These are phyloP conservation scores for Lepilemur septentrionalis DNA, from an alignment of 2,797 vertebrate genomes.

Conservation along the genomic window DNA sequence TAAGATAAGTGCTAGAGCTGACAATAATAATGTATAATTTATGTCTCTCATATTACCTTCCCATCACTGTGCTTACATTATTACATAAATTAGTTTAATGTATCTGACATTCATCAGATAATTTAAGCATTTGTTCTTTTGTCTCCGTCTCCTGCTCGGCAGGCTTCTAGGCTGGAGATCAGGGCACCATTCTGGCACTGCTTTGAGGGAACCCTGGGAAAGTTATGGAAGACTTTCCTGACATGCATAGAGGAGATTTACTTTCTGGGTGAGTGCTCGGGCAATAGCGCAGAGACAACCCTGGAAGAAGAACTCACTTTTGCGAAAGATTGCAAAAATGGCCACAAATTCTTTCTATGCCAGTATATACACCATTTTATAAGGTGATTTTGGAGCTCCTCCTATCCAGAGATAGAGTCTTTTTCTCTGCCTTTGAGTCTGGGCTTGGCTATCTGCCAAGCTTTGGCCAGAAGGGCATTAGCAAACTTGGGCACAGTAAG, in stretches of 20 bases:
- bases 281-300: background rate
- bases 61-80: constrained; percentile 86
- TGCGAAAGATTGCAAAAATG: background rate
- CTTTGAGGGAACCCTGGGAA: constrained; percentile 81
- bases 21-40: constrained; percentile 89
- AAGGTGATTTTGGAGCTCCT: background rate
- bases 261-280: background rate
- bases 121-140: constrained; percentile 86
- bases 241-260: background rate
- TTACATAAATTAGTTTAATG: constrained; percentile 89
- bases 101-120: constrained; percentile 84
- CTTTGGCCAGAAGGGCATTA: background rate
- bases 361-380: background rate
- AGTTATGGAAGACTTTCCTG: constrained; percentile 79
- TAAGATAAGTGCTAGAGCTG: constrained; percentile 87
- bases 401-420: background rate
- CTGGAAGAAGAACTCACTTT: background rate
- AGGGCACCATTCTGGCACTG: constrained; percentile 81
- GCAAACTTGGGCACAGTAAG: background rate
- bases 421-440: background rate
- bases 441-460: background rate
- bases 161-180: constrained; percentile 81
- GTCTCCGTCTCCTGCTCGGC: constrained; percentile 78
- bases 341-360: background rate
- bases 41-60: constrained; percentile 86